Conservation (phyloP, 2,888 invertebrate genomes). For the Sycophila texana region DNA sequence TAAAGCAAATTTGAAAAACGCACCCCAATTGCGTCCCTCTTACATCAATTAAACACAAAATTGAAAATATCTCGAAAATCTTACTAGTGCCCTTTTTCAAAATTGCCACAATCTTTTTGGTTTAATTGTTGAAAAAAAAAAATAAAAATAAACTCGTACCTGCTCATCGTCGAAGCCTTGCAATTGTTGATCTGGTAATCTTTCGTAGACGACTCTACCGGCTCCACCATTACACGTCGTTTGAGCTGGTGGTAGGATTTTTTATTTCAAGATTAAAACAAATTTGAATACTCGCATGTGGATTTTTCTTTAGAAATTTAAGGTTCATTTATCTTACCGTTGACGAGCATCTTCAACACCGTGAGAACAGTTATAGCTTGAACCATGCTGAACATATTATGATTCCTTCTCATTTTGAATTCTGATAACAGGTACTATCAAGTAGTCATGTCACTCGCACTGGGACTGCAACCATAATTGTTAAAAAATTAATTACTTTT, state of each 20-base stretch:
- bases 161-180: slow-evolving; percentile 94
- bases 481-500: background rate
- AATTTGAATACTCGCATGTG: background rate
- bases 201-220: slow-evolving; percentile 91
- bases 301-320: background rate
- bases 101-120: too few relatives aligned
- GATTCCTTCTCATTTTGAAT: slow-evolving; percentile 80
- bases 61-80: too few relatives aligned
- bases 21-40: too few relatives aligned
- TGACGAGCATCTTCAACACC: slow-evolving; percentile 88
- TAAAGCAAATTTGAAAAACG: too few relatives aligned
- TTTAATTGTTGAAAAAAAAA: background rate
- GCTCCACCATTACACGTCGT: slow-evolving; percentile 93
- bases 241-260: slow-evolving; percentile 80
- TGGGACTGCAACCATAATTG: slow-evolving; percentile 55
- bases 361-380: slow-evolving; percentile 91
- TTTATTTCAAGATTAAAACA: too few relatives aligned
- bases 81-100: too few relatives aligned
- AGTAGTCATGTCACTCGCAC: slow-evolving; percentile 70
- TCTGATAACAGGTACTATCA: slow-evolving; percentile 61
- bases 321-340: slow-evolving; percentile 79
- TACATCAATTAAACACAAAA: too few relatives aligned
- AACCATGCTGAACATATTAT: slow-evolving; percentile 83
- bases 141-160: too few relatives aligned
- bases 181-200: slow-evolving; percentile 91